These are phyloP conservation scores for Chymomyza costata DNA, from an alignment of 1,140 invertebrate genomes.

Conservation along the genomic window DNA sequence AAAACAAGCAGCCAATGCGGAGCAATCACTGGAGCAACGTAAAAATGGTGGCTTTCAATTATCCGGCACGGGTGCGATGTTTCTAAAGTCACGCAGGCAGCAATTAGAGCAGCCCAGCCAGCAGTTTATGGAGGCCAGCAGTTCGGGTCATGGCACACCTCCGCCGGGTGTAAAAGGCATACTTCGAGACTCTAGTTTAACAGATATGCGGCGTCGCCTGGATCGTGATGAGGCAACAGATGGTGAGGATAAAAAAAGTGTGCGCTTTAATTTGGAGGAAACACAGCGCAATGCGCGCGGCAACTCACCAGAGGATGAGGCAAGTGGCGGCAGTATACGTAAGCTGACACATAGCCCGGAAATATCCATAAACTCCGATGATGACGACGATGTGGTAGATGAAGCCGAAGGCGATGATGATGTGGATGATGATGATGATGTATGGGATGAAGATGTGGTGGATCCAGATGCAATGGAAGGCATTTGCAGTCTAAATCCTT, in stretches of 20 bases:
- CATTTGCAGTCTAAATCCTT: constrained; percentile 47
- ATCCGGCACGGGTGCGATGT: constrained; percentile 79
- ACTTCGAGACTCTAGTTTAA: constrained; percentile 80
- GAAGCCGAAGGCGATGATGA: constrained; percentile 24
- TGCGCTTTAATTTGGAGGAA: constrained; percentile 79
- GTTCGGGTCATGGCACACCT: not conserved
- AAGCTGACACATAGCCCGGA: constrained; percentile 34
- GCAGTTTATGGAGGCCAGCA: not conserved
- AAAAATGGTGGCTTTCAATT: constrained; percentile 49
- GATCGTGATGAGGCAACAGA: constrained; percentile 39
- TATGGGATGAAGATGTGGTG: constrained; percentile 38
- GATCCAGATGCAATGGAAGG: constrained; percentile 42
- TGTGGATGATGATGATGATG: constrained; percentile 25
- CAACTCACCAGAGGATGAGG: constrained; percentile 38
- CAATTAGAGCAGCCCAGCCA: constrained; percentile 24
- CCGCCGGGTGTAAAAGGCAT: constrained; percentile 79
- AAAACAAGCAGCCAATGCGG: not conserved
- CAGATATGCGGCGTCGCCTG: constrained; percentile 74
- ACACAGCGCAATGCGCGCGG: constrained; percentile 40
- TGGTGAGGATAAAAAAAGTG: constrained; percentile 79
- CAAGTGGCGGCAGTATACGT: constrained; percentile 23
- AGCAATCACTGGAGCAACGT: not conserved
- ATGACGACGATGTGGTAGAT: constrained; percentile 9
- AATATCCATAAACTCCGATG: constrained; percentile 40
- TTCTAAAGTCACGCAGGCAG: constrained; percentile 78